phyloP scores from a whole-genome alignment of 2,113 vertebrate species.

The Amphiprion percula region DNA sequence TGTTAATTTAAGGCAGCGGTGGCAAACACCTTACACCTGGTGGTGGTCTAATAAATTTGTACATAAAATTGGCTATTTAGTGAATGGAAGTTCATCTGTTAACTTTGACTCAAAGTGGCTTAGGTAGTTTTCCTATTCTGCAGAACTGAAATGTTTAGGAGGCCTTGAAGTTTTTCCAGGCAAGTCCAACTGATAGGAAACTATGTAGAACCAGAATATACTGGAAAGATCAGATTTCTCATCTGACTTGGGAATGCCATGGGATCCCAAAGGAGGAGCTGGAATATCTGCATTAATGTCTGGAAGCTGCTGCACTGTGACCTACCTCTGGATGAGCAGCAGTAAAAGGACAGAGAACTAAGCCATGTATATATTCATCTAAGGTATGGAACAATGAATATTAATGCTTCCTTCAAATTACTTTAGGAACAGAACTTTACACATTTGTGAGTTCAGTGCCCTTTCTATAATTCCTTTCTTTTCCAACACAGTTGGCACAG shows the following conservation, averaged over 20 bases:
- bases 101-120: not conserved
- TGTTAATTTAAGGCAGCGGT: no score
- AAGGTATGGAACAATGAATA: not conserved
- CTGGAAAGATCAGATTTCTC: not conserved
- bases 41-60: no score
- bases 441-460: not conserved
- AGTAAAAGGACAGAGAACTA: not conserved
- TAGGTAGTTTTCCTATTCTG: not conserved
- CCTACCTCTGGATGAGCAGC: conserved; percentile 9
- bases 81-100: not conserved
- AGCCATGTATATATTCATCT: not conserved
- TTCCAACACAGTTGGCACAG: not conserved
- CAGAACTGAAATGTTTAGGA: no score
- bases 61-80: no score
- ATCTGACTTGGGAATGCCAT: not conserved
- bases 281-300: conserved; percentile 9
- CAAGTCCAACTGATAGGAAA: conserved; percentile 1
- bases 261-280: not conserved
- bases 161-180: not conserved
- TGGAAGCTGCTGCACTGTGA: conserved; percentile 1
- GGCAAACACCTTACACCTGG: no score
- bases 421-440: not conserved
- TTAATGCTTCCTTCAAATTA: not conserved
- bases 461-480: not conserved
- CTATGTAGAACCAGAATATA: not conserved